Conservation (phyloP, 2,797 vertebrate species). For the Psittacula derbiana region DNA sequence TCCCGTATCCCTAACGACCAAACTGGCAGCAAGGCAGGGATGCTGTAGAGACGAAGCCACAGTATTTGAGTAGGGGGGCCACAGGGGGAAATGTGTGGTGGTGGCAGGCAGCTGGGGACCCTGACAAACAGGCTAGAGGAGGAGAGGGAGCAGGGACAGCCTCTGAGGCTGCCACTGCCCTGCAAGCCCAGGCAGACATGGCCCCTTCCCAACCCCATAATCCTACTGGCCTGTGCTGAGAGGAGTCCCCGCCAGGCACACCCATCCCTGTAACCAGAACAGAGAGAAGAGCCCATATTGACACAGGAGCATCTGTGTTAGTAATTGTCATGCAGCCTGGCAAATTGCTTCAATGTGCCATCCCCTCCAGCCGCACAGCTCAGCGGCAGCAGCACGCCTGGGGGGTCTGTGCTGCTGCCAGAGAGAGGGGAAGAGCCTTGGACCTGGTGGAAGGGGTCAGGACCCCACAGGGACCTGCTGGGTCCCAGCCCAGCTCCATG, state of each 20-base stretch:
- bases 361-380: conserved; percentile 30
- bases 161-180: not conserved
- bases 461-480: not conserved
- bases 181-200: not conserved
- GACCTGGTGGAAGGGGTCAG: not conserved
- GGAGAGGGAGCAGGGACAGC: not conserved
- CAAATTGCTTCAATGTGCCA: conserved; percentile 56
- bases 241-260: conserved; percentile 60
- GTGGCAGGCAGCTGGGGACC: not conserved
- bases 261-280: conserved; percentile 47
- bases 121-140: not conserved
- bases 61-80: not conserved
- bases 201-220: conserved; percentile 55
- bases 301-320: conserved; percentile 72
- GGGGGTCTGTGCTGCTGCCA: not conserved
- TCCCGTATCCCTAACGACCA: not conserved
- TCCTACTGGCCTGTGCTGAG: conserved; percentile 33
- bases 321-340: conserved; percentile 64
- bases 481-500: not conserved
- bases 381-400: not conserved
- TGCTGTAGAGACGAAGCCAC: not conserved
- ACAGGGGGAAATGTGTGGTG: not conserved
- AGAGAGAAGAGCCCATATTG: conserved; percentile 67
- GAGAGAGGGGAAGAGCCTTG: not conserved
- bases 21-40: not conserved